Base-by-base conservation (phyloP, 2,113 vertebrate species). In the Sakesphorus luctuosus region DNA sequence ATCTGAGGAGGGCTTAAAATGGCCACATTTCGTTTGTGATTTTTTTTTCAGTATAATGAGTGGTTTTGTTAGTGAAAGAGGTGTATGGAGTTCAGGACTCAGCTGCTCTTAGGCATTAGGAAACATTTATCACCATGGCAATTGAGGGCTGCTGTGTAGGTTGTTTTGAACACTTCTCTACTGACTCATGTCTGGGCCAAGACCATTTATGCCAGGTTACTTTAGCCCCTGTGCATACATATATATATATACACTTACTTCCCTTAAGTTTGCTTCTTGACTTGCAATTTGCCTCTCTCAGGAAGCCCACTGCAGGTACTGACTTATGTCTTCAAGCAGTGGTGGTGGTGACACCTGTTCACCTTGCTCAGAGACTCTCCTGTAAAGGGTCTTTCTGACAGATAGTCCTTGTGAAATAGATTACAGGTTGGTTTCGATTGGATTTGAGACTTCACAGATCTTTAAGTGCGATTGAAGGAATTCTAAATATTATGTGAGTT, bases 21-120 rank as follows among this genome's bases (percentile, higher is more conserved):
- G 19, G 73, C 93, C 87, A 90, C 79, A 90, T 71, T 88, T 75
- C 38, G 31, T 62, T 77, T 25, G 18, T 74, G 63, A 36, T 52
- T 67, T 81, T 40, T 52, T 58, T 71, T 69, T 7, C 69, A 31
- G 6, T 84, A 47, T 96, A 97, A 96, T 84, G 93, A 96, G 36
- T 8, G 71, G 95, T 91, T 92, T 94, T 96, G 93, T 97, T 97
- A 89, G 94, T 96, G 92, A 86, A 65, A 50, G 92, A 95, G 77
- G 91, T 93, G 49, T 35, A 6, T 73, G 33, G 55, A 46, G 78
- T 84, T 90, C 69, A 82, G 86, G 80, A 81, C 92, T 96, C 38
- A 17, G 83, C 85, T 89, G 84, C 72, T 95, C 67, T 87, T 80
- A 75, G 91, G 68, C 72, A 62, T 93, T 96, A 82, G 74, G 94